These are phyloP conservation scores for Pseudomyrmex dendroicus DNA, from an alignment of 1,140 invertebrate species.

Conservation along the genomic window DNA sequence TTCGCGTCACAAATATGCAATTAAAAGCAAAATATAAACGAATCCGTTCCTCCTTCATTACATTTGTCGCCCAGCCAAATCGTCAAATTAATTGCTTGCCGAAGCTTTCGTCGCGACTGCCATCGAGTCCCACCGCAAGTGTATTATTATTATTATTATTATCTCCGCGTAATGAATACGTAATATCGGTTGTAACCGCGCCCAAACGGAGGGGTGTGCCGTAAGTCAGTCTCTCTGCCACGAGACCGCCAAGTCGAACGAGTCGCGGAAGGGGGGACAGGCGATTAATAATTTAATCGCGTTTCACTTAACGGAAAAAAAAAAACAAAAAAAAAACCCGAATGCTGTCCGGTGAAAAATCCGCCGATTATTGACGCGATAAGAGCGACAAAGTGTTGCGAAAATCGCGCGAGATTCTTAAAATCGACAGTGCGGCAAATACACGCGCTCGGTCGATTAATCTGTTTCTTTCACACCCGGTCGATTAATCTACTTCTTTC, in stretches of 20 bases:
- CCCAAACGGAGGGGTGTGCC: background rate
- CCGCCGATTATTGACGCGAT: background rate
- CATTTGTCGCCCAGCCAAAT: slow-evolving; percentile 1
- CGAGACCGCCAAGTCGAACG: slow-evolving; percentile 3
- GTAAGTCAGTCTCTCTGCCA: slow-evolving; percentile 5
- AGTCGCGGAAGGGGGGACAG: background rate
- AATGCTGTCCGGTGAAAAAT: background rate
- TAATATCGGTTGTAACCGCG: slow-evolving; percentile 40
- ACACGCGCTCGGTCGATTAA: slow-evolving; percentile 1
- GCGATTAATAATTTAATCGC: slow-evolving; percentile 48
- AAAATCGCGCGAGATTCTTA: background rate
- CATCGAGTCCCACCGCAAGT: background rate
- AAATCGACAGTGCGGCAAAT: background rate
- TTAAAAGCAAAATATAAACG: slow-evolving; percentile 36
- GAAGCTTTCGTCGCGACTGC: slow-evolving; percentile 35
- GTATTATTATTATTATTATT: slow-evolving; percentile 19
- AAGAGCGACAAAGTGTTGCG: background rate
- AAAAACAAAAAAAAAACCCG: too few relatives aligned
- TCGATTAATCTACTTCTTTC: background rate
- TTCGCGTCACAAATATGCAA: slow-evolving; percentile 45
- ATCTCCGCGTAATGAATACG: slow-evolving; percentile 32
- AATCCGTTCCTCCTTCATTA: slow-evolving; percentile 44
- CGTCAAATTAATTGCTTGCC: slow-evolving; percentile 40
- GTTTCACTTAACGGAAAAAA: background rate
- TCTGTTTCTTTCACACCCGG: background rate